Percentiles rank a stretch among this genome's conserved stretches.
phyloP scores from a whole-genome alignment of 2,113 vertebrate species.

The Collichthys lucidus region DNA sequence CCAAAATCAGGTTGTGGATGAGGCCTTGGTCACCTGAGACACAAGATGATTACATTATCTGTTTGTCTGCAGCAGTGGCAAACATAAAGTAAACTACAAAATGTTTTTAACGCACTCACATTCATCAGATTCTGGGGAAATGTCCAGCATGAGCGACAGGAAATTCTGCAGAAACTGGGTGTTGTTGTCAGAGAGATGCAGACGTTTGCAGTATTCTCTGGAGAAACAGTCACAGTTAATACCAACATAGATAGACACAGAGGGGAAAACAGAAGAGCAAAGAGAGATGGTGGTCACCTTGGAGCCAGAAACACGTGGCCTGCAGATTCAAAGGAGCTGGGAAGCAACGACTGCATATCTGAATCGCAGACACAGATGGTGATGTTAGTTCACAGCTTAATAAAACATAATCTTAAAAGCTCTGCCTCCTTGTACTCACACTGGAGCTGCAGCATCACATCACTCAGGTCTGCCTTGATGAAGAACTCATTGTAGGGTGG shows the following conservation, averaged over 20 bases:
- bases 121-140: slow-evolving; percentile 96
- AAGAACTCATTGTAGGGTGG: slow-evolving; percentile 94
- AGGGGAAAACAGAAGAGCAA: background rate
- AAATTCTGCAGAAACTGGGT: slow-evolving; percentile 98
- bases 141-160: slow-evolving; percentile 96
- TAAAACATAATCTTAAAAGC: slow-evolving; percentile 29
- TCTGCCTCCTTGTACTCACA: slow-evolving; percentile 88
- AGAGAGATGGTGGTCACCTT: slow-evolving; percentile 81
- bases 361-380: slow-evolving; percentile 85
- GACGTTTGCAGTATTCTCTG: slow-evolving; percentile 98
- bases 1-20: slow-evolving; percentile 96
- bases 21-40: slow-evolving; percentile 92
- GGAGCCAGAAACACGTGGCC: slow-evolving; percentile 99
- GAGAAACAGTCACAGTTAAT: slow-evolving; percentile 39
- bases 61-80: background rate
- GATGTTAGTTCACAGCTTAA: slow-evolving; percentile 50
- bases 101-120: slow-evolving; percentile 84
- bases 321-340: slow-evolving; percentile 95
- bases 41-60: slow-evolving; percentile 11
- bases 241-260: background rate
- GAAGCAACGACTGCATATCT: slow-evolving; percentile 99
- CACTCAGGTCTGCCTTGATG: slow-evolving; percentile 97
- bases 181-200: slow-evolving; percentile 97
- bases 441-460: slow-evolving; percentile 98
- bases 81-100: background rate